Base-by-base conservation (phyloP, 2,888 invertebrate species). In the Ophioninae sp. region DNA sequence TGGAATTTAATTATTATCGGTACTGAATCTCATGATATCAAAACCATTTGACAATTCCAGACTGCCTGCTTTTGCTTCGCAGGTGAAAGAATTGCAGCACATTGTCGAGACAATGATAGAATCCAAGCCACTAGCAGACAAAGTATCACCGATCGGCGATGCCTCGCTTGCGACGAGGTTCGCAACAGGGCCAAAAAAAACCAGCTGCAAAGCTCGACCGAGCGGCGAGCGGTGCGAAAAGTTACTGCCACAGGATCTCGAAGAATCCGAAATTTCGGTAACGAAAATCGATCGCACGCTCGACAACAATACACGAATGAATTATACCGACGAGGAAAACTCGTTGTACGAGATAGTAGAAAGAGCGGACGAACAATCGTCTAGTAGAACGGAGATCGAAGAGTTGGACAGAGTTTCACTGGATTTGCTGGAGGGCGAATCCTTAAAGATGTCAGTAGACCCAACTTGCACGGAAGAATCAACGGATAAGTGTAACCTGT, bases 41-140 rank as follows among this genome's bases (percentile, higher is more conserved):
- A 30, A 30, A 30, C 1, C 30, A 30, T 30, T 30, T 30, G 30
- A 30, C 30, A 30, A 30, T 30, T 30, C 30, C 30, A 30, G 30
- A 30, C 30, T 3, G 2, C 30, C 30, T 30, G 30, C 70, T 78
- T 77, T 56, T 62, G 50, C 69, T 76, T 85, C 87, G 8, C 73
- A 92, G 92, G 90, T 92, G 2, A 91, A 91, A 85, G 89, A 92
- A 83, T 84, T 92, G 79, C 89, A 90, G 74, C 89, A 87, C 72
- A 89, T 92, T 73, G 89, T 91, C 17, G 86, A 90, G 70, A 88
- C 89, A 61, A 89, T 90, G 83, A 88, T 92, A 68, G 88, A 85
- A 70, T 83, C 89, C 30, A 83, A 86, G 37, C 62, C 70, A 6
- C 59, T 7, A 13, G 50, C 7, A 41, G 80, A 81, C 20, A 72